These are phyloP conservation scores for Philaethria dido DNA, from an alignment of 2,888 invertebrate species.

Conservation along the genomic window DNA sequence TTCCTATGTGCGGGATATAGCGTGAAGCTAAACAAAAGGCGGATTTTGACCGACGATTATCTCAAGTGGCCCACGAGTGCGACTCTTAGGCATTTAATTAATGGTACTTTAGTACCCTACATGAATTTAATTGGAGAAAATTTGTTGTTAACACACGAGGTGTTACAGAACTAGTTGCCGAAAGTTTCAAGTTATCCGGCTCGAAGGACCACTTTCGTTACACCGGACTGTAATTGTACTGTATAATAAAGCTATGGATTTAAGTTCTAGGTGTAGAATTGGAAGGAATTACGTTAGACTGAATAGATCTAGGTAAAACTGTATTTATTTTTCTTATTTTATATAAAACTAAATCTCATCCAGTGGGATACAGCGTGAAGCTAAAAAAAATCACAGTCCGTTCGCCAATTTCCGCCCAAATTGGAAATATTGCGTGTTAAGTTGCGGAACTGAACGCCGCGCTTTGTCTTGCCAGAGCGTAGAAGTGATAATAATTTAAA, in stretches of 20 bases:
- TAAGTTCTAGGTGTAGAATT: not conserved
- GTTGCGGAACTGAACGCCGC: no score
- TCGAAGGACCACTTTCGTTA: constrained; percentile 22
- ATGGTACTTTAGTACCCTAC: constrained; percentile 57
- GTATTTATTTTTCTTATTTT: not conserved
- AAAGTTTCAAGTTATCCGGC: constrained; percentile 28
- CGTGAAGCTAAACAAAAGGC: constrained; percentile 74
- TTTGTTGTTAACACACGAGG: constrained; percentile 48
- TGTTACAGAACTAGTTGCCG: constrained; percentile 40
- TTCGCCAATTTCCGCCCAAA: no score
- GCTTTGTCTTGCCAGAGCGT: no score
- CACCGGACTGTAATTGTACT: constrained; percentile 7
- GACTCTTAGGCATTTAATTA: constrained; percentile 68
- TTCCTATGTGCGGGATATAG: no score
- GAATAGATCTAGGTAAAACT: not conserved
- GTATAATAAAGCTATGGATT: constrained; percentile 22
- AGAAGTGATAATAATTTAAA: no score
- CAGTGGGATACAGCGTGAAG: no score
- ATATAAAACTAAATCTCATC: not conserved
- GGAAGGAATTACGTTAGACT: not conserved
- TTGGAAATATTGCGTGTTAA: no score
- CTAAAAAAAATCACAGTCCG: no score
- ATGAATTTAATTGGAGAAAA: constrained; percentile 61
- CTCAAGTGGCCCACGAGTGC: constrained; percentile 58
- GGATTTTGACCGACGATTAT: constrained; percentile 74